Conservation (phyloP, 2,113 vertebrate species). For the Poeciliopsis turrubarensis region DNA sequence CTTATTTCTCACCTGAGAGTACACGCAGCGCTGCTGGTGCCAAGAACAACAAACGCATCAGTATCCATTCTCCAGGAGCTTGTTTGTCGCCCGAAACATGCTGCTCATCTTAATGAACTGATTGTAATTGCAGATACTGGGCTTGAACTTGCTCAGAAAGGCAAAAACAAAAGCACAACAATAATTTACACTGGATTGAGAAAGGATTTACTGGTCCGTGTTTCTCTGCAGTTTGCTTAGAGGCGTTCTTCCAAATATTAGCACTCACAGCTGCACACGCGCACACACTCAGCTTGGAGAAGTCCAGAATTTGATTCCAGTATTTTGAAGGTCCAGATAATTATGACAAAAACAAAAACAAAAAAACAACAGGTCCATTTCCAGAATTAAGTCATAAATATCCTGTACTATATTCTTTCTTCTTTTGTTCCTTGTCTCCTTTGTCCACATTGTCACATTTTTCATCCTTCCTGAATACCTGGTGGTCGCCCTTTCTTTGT, state of each 20-base stretch:
- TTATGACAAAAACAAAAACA: too few species aligned
- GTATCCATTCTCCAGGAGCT: neutral
- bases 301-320: too few species aligned
- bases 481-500: too few species aligned
- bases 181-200: neutral
- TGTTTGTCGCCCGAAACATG: neutral
- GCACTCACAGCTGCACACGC: neutral
- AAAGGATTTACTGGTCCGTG: neutral
- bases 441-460: too few species aligned
- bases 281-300: too few species aligned
- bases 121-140: slow-evolving; percentile 1
- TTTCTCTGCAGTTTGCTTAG: neutral
- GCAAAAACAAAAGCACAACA: neutral
- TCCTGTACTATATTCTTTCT: too few species aligned
- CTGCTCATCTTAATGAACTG: neutral
- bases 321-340: too few species aligned
- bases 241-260: neutral
- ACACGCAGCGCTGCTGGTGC: slow-evolving; percentile 8
- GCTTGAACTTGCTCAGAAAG: neutral
- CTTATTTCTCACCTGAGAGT: slow-evolving; percentile 33
- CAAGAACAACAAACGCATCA: slow-evolving; percentile 7
- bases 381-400: too few species aligned
- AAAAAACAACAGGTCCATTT: too few species aligned
- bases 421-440: too few species aligned
- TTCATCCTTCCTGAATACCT: too few species aligned